A percentile compares a stretch with the other conserved stretches of the same genome.
Conservation (phyloP, 2,888 invertebrate genomes). For the Enoplolaimus lenunculus region DNA sequence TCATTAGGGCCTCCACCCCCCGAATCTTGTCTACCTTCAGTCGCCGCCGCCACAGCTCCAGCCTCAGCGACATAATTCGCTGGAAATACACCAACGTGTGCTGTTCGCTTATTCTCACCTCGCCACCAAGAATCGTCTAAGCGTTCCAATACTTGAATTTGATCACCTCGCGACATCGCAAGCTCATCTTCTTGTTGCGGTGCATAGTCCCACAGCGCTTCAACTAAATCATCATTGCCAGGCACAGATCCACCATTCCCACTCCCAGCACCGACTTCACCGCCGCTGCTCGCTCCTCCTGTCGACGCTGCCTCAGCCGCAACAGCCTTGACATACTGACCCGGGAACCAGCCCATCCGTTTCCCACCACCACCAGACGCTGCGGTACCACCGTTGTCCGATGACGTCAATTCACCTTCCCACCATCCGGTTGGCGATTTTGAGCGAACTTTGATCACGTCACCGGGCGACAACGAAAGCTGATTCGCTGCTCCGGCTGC, state of each 20-base stretch:
- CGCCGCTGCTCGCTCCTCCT: not conserved
- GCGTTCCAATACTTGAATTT: conserved; percentile 27
- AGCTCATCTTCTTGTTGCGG: conserved; percentile 36
- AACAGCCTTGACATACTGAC: conserved; percentile 72
- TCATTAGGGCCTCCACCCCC: not conserved
- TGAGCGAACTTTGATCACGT: conserved; percentile 84
- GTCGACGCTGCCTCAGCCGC: conserved; percentile 22
- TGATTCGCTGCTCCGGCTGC: conserved; percentile 80
- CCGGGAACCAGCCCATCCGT: conserved; percentile 97
- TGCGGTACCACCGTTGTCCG: conserved; percentile 21
- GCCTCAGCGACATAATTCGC: conserved; percentile 37
- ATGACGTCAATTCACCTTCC: conserved; percentile 82
- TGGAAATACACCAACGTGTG: conserved; percentile 32
- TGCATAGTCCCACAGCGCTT: conserved; percentile 34
- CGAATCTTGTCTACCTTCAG: not conserved
- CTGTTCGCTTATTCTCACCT: conserved; percentile 27
- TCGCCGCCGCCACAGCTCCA: too few species aligned
- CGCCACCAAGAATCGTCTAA: conserved; percentile 33
- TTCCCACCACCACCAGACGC: conserved; percentile 76
- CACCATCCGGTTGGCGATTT: conserved; percentile 97
- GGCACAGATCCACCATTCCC: not conserved
- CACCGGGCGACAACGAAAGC: conserved; percentile 71
- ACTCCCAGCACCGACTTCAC: not conserved
- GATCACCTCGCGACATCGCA: conserved; percentile 30
- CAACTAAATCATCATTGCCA: conserved; percentile 18